Evolutionary conservation across 1,140 invertebrate genomes (phyloP).

Genomic region (Chironomus tepperi): DNA sequence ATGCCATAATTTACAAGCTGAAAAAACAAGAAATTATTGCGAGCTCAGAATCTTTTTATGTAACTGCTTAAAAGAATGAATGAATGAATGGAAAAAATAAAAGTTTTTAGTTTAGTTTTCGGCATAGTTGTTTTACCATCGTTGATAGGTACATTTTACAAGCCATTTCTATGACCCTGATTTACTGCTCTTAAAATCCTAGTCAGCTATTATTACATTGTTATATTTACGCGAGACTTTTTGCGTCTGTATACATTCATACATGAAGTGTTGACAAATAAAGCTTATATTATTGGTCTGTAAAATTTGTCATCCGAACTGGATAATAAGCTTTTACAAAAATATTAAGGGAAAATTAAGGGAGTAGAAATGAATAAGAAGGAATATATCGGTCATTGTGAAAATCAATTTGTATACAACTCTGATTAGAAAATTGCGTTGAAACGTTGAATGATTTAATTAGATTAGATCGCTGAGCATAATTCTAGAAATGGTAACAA

Average conservation of each 20-base stretch:
- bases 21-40: constrained; percentile 4
- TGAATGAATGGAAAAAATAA: neutral
- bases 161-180: neutral
- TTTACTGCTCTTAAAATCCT: neutral
- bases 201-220: neutral
- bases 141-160: neutral
- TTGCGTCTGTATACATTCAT: neutral
- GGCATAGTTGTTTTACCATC: neutral
- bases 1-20: constrained; percentile 2
- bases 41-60: constrained; percentile 2
- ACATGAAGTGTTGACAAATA: neutral
- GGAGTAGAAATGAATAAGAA: neutral
- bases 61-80: neutral
- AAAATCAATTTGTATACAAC: neutral
- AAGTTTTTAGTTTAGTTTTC: neutral
- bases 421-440: neutral
- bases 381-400: neutral
- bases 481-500: neutral
- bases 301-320: neutral
- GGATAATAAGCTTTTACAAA: no score
- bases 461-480: neutral
- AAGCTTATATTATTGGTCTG: neutral
- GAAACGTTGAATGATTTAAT: constrained; percentile 1
- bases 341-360: neutral
- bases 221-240: neutral